Conservation (phyloP, 1,140 invertebrate genomes). For the Acromyrmex charruanus region DNA sequence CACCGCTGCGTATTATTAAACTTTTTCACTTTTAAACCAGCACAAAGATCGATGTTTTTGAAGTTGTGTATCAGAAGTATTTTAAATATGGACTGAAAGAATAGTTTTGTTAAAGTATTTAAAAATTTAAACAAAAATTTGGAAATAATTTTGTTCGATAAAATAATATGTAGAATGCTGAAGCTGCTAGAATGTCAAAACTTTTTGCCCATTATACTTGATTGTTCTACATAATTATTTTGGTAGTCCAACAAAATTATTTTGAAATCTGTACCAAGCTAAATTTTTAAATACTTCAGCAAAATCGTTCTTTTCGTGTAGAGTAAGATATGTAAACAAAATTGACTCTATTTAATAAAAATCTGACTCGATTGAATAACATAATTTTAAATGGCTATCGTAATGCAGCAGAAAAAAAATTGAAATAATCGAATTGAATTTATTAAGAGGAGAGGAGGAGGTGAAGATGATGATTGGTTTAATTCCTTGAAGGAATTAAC, state of each 20-base stretch:
- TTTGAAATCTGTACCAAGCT: no score
- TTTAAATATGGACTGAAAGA: not conserved
- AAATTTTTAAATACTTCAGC: no score
- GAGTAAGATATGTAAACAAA: not conserved
- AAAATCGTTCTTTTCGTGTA: no score
- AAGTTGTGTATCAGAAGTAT: not conserved
- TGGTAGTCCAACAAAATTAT: no score
- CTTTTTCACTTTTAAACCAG: not conserved
- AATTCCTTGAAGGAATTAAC: slow-evolving; percentile 29
- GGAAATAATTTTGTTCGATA: no score
- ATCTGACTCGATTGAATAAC: not conserved
- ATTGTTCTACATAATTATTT: no score
- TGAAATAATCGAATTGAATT: not conserved
- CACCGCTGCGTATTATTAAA: not conserved
- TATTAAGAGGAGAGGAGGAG: not conserved
- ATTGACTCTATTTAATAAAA: not conserved
- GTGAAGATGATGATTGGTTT: not conserved
- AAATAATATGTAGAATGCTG: no score
- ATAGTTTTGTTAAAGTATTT: no score
- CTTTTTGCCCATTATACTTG: no score
- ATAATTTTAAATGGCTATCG: not conserved
- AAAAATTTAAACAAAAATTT: no score
- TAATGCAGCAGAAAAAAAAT: not conserved
- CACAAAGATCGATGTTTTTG: not conserved
- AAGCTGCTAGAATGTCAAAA: no score